These are phyloP conservation scores for Drosophila putrida DNA, from an alignment of 2,888 invertebrate genomes.

Conservation along the genomic window DNA sequence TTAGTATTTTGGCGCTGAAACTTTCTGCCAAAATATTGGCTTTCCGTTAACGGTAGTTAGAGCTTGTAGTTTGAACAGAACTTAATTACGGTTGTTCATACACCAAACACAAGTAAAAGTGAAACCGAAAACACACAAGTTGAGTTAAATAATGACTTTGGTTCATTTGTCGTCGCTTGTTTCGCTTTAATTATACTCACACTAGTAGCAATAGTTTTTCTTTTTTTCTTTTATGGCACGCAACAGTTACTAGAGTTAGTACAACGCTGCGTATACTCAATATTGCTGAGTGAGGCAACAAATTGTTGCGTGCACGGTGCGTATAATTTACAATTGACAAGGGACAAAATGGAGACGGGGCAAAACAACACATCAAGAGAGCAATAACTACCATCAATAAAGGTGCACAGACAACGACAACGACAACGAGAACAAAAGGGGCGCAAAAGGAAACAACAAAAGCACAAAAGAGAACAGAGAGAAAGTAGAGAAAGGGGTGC, in stretches of 20 bases:
- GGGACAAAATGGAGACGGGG: slow-evolving; percentile 1
- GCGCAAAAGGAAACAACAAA: background rate
- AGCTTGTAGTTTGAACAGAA: slow-evolving; percentile 37
- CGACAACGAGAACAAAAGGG: background rate
- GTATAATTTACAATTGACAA: slow-evolving; percentile 55
- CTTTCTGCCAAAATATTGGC: slow-evolving; percentile 53
- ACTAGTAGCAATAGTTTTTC: slow-evolving; percentile 23
- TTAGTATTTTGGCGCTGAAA: slow-evolving; percentile 14
- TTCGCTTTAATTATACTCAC: slow-evolving; percentile 46
- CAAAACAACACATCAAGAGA: slow-evolving; percentile 15
- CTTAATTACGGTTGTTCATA: slow-evolving; percentile 40
- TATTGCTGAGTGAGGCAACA: slow-evolving; percentile 13
- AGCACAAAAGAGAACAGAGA: background rate
- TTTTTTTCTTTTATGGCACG: slow-evolving; percentile 20
- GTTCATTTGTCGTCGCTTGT: slow-evolving; percentile 38
- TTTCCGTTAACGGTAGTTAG: slow-evolving; percentile 41
- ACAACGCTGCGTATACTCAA: slow-evolving; percentile 35
- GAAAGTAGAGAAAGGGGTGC: slow-evolving; percentile 17
- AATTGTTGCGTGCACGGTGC: slow-evolving; percentile 57
- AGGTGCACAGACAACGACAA: slow-evolving; percentile 24
- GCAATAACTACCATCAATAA: slow-evolving; percentile 38
- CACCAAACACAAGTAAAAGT: background rate
- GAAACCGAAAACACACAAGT: slow-evolving; percentile 4
- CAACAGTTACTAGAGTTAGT: slow-evolving; percentile 30
- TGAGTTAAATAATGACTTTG: slow-evolving; percentile 42